phyloP scores from a whole-genome alignment of 2,797 vertebrate genomes.

The Eulemur albifrons region DNA sequence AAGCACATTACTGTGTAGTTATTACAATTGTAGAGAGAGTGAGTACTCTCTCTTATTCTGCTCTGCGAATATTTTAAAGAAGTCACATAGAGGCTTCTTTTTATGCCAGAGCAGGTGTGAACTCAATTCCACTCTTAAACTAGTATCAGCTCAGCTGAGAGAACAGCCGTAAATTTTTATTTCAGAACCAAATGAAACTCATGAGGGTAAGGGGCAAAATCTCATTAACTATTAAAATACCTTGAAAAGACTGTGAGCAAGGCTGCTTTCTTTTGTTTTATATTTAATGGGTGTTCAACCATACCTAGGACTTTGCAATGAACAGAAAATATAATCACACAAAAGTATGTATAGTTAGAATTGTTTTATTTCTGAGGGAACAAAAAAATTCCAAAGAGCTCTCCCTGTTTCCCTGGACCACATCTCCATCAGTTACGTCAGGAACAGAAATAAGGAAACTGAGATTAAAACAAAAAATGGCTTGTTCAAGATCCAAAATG shows the following conservation, averaged over 20 bases:
- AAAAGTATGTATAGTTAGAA: neutral
- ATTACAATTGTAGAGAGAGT: neutral
- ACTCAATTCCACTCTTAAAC: conserved; percentile 72
- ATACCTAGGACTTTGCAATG: neutral
- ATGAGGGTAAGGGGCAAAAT: conserved; percentile 63
- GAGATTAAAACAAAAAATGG: neutral
- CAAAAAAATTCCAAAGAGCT: conserved; percentile 6
- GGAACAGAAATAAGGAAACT: neutral
- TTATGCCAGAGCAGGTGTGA: conserved; percentile 72
- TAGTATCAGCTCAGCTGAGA: conserved; percentile 73
- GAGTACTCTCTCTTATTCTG: neutral
- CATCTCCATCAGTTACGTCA: neutral
- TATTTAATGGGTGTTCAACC: neutral
- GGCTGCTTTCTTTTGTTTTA: neutral
- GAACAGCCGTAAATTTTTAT: conserved; percentile 70
- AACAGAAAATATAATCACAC: neutral
- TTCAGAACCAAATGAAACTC: conserved; percentile 71
- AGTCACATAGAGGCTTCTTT: conserved; percentile 72
- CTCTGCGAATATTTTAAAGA: conserved; percentile 53
- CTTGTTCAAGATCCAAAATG: neutral
- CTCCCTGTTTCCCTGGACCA: neutral
- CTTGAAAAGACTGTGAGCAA: conserved; percentile 39
- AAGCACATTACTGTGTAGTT: neutral
- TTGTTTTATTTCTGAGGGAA: neutral
- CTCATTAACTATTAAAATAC: conserved; percentile 77